Evolutionary conservation across 35 echinoderm and acorn worm species (phyloP).

Genomic region (Diadema setosum): DNA sequence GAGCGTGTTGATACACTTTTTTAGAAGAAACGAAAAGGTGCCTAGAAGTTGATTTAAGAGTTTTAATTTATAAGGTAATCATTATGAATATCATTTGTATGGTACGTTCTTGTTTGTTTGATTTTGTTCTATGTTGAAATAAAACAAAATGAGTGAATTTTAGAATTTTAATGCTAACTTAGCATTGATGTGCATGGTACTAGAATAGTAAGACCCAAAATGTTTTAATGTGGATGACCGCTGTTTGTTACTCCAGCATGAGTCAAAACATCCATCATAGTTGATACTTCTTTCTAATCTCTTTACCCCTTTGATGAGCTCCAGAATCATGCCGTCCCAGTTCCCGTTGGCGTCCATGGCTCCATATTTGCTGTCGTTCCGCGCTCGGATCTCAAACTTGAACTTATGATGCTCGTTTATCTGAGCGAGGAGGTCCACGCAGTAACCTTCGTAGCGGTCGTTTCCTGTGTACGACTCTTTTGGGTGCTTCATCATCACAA

Average conservation of each 20-base stretch:
- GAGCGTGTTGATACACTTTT: too few species aligned
- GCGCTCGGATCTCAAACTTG: constrained; percentile 53
- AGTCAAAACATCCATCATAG: too few species aligned
- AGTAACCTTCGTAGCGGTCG: constrained; percentile 75
- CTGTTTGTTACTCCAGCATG: too few species aligned
- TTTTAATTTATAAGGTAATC: too few species aligned
- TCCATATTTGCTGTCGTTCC: constrained; percentile 49
- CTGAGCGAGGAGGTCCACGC: constrained; percentile 62
- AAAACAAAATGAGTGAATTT: too few species aligned
- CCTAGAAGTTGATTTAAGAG: too few species aligned
- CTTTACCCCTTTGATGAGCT: constrained; percentile 77
- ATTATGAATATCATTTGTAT: too few species aligned
- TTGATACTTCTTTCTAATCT: neutral
- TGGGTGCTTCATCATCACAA: constrained; percentile 54
- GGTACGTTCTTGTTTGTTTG: too few species aligned
- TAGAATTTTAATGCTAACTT: too few species aligned
- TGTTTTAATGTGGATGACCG: too few species aligned
- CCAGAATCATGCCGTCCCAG: constrained; percentile 92
- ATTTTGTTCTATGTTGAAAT: too few species aligned
- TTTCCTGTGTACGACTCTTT: neutral
- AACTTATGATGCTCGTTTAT: constrained; percentile 64
- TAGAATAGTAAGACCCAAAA: neutral
- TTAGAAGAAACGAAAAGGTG: too few species aligned
- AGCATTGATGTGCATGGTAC: neutral
- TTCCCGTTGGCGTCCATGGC: neutral